phyloP scores from a whole-genome alignment of 2,888 invertebrate genomes.

The Agelastica alni region DNA sequence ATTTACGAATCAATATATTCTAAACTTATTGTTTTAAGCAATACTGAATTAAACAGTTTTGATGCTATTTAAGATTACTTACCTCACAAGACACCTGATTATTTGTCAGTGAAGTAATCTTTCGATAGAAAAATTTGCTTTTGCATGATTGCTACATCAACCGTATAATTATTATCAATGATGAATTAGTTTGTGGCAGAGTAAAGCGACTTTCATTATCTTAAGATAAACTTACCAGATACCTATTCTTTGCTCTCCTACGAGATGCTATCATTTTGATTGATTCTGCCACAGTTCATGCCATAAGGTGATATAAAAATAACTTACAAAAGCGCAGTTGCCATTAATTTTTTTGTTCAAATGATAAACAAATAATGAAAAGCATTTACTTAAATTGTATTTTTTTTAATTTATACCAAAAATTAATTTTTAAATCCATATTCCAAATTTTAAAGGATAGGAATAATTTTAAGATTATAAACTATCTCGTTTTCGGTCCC shows the following conservation, averaged over 20 bases:
- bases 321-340: conserved; percentile 1
- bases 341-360: not conserved
- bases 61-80: not conserved
- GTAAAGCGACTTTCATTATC: conserved; percentile 20
- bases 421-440: too few species aligned
- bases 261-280: conserved; percentile 27
- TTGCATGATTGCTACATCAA: conserved; percentile 20
- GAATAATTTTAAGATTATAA: too few species aligned
- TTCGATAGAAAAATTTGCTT: conserved; percentile 17
- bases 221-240: conserved; percentile 23
- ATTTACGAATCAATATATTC: too few species aligned
- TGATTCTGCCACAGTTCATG: conserved; percentile 24
- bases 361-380: too few species aligned
- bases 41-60: too few species aligned
- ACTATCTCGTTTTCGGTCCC: too few species aligned
- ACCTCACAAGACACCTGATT: not conserved
- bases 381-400: too few species aligned
- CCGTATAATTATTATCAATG: conserved; percentile 22
- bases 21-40: too few species aligned
- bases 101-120: conserved; percentile 15
- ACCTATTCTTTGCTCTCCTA: conserved; percentile 20
- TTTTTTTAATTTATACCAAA: too few species aligned
- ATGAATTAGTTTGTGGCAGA: conserved; percentile 21
- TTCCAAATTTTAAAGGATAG: too few species aligned
- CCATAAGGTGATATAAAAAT: conserved; percentile 7